Evolutionary conservation across 2,113 vertebrate species (phyloP), one percentile per base, ranked within the genome.

Genomic region (Oxyruncus cristatus): DNA sequence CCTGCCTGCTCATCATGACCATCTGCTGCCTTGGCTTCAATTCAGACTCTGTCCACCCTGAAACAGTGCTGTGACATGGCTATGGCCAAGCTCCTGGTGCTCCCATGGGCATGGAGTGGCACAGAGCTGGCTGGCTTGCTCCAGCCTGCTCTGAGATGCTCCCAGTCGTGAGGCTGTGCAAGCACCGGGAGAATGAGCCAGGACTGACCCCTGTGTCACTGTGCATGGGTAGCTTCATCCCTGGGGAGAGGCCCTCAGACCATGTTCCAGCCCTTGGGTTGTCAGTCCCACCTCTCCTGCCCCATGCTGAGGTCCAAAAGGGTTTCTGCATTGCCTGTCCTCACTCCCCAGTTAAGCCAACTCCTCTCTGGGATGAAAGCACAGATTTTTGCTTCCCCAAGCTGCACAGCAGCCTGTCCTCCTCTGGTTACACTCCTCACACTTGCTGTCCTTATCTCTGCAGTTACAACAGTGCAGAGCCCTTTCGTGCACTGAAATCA

Each of bases 21-120:
- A 95, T 93, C 94, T 97, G 89, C 86, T 86, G 68, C 39, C 85
- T 39, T 91, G 76, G 88, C 75, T 70, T 30, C 42, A 8, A 0
- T 28, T 18, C 2, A 0, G 63, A 70, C 65, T 63, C 30, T 53
- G 37, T 47, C 65, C 24, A 9, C 15, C 13, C 49, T 47, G 35
- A 8, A 12, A 18, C 0, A 1, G 49, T 59, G 74, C 67, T 2
- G 0, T 50, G 63, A 49, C 41, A 49, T 2, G 37, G 77, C 63
- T 68, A 1, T 1, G 11, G 79, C 47, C 73, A 58, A 44, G 75
- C 26, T 96, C 63, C 80, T 20, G 41, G 49, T 1, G 1, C 24
- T 22, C 20, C 53, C 19, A 1, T 1, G 13, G 56, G n/a, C 32
- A 24, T 15, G 73, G 89, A 68, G 55, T 0, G 0, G 63, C 49